Evolutionary conservation across 2,888 invertebrate species (phyloP).

Genomic region (Anthophora plumipes): DNA sequence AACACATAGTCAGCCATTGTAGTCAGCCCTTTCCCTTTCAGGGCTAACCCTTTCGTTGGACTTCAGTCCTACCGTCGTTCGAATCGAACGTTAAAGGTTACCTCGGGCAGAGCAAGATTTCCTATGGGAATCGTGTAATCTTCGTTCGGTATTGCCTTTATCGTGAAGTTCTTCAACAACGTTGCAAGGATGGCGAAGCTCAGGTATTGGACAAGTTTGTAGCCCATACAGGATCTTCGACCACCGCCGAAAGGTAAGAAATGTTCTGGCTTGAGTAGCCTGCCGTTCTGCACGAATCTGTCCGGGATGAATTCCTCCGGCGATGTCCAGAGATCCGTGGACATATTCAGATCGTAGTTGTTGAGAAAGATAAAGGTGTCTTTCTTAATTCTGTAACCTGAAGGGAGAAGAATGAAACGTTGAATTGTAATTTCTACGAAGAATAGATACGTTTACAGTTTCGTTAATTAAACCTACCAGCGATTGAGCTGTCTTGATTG

Average conservation of each 20-base stretch:
- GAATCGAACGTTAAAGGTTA: slow-evolving; percentile 86
- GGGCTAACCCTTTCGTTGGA: background rate
- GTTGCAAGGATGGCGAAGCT: slow-evolving; percentile 86
- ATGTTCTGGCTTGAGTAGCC: slow-evolving; percentile 87
- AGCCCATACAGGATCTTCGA: slow-evolving; percentile 89
- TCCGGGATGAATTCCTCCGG: slow-evolving; percentile 88
- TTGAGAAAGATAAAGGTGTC: slow-evolving; percentile 89
- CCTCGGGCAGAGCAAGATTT: slow-evolving; percentile 86
- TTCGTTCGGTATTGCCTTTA: slow-evolving; percentile 84
- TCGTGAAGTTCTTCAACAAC: slow-evolving; percentile 86
- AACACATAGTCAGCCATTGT: slow-evolving; percentile 21
- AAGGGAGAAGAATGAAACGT: background rate
- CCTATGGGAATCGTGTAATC: slow-evolving; percentile 86
- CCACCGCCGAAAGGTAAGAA: slow-evolving; percentile 90
- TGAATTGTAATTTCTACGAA: too few species aligned
- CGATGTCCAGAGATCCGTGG: slow-evolving; percentile 87
- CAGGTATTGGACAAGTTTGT: slow-evolving; percentile 88
- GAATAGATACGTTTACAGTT: background rate
- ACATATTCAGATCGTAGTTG: slow-evolving; percentile 89
- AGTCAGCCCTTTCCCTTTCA: background rate
- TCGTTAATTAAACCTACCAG: slow-evolving; percentile 85
- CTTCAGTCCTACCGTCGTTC: slow-evolving; percentile 79
- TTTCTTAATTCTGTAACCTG: slow-evolving; percentile 87
- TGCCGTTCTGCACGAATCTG: slow-evolving; percentile 87
- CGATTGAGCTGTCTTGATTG: slow-evolving; percentile 87